Evolutionary conservation across 2,797 vertebrate species (phyloP).

Genomic region (Tarsius wallacei): DNA sequence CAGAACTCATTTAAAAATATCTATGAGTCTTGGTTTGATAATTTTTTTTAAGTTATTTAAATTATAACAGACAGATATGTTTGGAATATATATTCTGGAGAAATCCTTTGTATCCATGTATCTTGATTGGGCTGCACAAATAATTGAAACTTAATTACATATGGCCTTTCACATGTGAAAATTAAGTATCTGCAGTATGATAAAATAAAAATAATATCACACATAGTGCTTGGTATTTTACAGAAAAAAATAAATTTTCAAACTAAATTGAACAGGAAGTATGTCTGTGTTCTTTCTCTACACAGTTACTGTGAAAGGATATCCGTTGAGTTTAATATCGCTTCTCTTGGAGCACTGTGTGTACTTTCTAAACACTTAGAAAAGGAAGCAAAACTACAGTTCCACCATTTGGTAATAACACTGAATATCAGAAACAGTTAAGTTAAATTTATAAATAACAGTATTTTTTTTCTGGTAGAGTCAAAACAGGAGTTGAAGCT

Average conservation of each 20-base stretch:
- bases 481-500: not conserved
- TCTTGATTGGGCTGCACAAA: not conserved
- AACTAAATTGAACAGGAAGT: conserved; percentile 19
- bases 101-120: conserved; percentile 15
- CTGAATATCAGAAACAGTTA: not conserved
- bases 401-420: not conserved
- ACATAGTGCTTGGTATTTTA: not conserved
- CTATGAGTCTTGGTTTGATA: not conserved
- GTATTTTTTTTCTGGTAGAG: conserved; percentile 19
- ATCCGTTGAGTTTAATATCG: not conserved
- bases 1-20: conserved; percentile 25
- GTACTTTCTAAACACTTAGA: not conserved
- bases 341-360: conserved; percentile 19
- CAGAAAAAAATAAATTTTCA: conserved; percentile 5
- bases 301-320: not conserved
- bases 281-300: conserved; percentile 20
- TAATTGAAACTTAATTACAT: conserved; percentile 33
- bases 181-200: not conserved
- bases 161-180: not conserved
- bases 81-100: not conserved
- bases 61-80: not conserved
- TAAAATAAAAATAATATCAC: conserved; percentile 6
- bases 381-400: not conserved
- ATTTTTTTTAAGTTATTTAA: not conserved
- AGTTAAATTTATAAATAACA: not conserved